phyloP scores from a whole-genome alignment of 2,113 vertebrate genomes.

The Callaeas wilsoni region DNA sequence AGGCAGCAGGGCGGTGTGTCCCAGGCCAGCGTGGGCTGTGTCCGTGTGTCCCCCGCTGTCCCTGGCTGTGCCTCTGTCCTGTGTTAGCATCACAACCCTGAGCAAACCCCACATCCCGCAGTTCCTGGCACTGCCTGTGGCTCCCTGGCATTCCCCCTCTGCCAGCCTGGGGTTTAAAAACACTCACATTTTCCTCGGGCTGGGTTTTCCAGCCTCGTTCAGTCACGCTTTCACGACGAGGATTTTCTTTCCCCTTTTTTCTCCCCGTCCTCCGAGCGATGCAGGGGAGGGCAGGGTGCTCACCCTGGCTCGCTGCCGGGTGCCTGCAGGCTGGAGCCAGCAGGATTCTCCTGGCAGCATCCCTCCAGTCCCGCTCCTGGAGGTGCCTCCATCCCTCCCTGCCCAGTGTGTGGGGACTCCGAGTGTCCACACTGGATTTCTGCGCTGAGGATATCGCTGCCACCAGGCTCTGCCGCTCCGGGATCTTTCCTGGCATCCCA shows the following conservation, averaged over 20 bases:
- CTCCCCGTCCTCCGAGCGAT: accelerated
- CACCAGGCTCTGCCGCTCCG: not conserved
- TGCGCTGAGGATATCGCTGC: not conserved
- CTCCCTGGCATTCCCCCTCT: not conserved
- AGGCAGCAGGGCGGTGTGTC: not conserved
- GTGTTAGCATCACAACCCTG: not conserved
- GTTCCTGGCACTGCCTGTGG: not conserved
- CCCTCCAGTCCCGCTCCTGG: not conserved
- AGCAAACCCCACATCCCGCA: not conserved
- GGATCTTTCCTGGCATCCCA: not conserved
- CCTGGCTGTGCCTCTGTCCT: not conserved
- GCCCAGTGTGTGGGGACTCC: accelerated
- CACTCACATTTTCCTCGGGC: not conserved
- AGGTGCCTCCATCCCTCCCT: not conserved
- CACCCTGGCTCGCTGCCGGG: accelerated
- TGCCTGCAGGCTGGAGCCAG: not conserved
- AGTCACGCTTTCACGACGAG: not conserved
- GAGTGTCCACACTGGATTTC: accelerated
- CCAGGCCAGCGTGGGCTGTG: accelerated
- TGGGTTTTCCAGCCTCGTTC: not conserved
- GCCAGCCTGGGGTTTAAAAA: not conserved
- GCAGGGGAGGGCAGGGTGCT: not conserved
- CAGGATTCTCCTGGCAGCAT: not conserved
- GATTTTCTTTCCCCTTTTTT: not conserved
- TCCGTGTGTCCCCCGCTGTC: accelerated